Percentiles rank a stretch among this genome's conserved stretches.
phyloP scores from a whole-genome alignment of 2,797 vertebrate species.

The Choloepus didactylus region DNA sequence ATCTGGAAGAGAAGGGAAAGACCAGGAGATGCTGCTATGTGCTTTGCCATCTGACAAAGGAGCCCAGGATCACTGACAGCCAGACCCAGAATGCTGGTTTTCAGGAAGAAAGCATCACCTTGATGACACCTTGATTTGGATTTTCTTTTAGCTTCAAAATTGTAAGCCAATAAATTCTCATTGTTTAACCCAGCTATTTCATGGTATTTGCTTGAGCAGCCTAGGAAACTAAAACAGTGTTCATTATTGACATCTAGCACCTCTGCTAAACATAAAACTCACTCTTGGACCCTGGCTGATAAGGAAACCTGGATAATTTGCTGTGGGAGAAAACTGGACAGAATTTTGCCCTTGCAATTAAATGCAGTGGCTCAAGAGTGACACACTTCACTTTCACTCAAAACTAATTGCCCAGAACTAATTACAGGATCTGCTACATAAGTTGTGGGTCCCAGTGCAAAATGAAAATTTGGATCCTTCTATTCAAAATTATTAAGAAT shows the following conservation, averaged over 20 bases:
- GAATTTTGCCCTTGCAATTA: not conserved
- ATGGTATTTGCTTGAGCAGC: too few relatives aligned
- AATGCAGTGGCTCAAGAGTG: not conserved
- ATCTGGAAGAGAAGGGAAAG: too few relatives aligned
- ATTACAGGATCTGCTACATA: not conserved
- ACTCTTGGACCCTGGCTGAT: not conserved
- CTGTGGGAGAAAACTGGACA: constrained; percentile 18
- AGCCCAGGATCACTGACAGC: too few relatives aligned
- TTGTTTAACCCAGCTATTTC: too few relatives aligned
- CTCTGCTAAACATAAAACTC: not conserved
- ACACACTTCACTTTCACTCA: not conserved
- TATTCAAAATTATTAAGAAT: not conserved
- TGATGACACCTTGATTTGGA: too few relatives aligned
- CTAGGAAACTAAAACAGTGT: too few relatives aligned
- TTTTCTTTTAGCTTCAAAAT: too few relatives aligned
- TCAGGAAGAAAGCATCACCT: too few relatives aligned
- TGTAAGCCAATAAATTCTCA: too few relatives aligned
- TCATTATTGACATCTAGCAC: not conserved
- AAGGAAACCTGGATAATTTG: not conserved
- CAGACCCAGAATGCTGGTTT: too few relatives aligned
- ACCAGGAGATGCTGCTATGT: too few relatives aligned
- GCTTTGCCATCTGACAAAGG: too few relatives aligned
- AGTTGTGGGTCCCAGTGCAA: not conserved
- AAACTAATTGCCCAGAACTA: not conserved
- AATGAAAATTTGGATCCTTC: not conserved